Conservation (phyloP, 2,797 vertebrate genomes). For the Microtus obscurus region DNA sequence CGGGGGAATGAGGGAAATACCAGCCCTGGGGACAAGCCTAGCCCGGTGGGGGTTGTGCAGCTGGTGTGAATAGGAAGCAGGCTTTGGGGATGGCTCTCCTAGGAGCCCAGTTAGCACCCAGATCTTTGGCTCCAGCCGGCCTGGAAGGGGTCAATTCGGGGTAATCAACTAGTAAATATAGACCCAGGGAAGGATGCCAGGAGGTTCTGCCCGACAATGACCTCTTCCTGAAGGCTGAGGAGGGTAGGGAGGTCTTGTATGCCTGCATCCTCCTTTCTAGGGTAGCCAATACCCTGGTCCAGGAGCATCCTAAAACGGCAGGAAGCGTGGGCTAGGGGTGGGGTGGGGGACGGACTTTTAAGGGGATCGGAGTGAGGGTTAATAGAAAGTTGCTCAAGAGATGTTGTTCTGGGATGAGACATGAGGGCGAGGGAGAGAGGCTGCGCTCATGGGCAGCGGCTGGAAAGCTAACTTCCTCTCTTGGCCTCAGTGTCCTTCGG, state of each 20-base stretch:
- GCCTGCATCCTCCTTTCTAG: not conserved
- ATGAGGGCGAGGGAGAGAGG: too few relatives aligned
- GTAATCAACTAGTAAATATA: conserved; percentile 73
- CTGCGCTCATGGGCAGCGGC: not conserved
- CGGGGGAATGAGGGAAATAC: too few relatives aligned
- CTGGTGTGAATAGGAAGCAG: not conserved
- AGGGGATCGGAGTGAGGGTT: not conserved
- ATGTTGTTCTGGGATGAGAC: not conserved
- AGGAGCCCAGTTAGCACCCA: not conserved
- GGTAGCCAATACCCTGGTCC: not conserved
- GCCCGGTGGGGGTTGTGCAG: fast-evolving
- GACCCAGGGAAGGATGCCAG: conserved; percentile 67
- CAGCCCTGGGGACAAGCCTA: not conserved
- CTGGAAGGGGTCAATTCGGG: conserved; percentile 72
- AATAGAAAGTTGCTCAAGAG: not conserved
- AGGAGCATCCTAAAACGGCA: not conserved
- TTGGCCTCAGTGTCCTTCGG: not conserved
- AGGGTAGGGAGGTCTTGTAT: not conserved
- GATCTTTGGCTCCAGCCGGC: not conserved
- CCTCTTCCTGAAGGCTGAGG: conserved; percentile 25
- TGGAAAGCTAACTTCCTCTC: not conserved
- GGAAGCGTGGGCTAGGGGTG: not conserved
- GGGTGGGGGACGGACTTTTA: not conserved
- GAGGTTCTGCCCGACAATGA: not conserved
- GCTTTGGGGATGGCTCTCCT: not conserved